Evolutionary conservation across 2,797 vertebrate genomes (phyloP).

Genomic region (Oreochromis grahami): DNA sequence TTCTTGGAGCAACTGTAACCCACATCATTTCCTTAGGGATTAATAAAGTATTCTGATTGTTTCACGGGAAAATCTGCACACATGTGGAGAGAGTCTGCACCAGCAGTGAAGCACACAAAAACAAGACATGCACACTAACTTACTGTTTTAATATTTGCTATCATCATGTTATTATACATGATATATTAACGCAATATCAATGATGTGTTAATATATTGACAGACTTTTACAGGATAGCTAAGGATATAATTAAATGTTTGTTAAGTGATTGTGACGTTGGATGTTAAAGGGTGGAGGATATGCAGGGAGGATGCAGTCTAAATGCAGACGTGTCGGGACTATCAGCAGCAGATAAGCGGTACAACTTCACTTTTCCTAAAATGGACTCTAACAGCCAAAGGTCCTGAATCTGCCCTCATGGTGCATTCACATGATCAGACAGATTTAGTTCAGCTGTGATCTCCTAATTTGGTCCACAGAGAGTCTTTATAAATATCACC

Average conservation of each 20-base stretch:
- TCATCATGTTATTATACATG: not conserved
- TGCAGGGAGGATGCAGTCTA: not conserved
- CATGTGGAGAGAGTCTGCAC: not conserved
- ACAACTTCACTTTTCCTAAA: slow-evolving; percentile 53
- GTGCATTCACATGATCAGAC: slow-evolving; percentile 25
- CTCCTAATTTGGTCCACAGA: slow-evolving; percentile 68
- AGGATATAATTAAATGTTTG: not conserved
- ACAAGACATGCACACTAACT: not conserved
- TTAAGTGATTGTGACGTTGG: not conserved
- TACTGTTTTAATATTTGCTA: not conserved
- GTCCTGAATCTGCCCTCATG: slow-evolving; percentile 64
- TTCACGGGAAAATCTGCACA: not conserved
- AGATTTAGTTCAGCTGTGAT: slow-evolving; percentile 29
- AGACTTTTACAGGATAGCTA: not conserved
- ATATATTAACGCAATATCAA: not conserved
- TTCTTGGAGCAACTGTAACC: too few relatives aligned
- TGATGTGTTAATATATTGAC: not conserved
- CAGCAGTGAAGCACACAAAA: not conserved
- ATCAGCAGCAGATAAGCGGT: slow-evolving; percentile 47
- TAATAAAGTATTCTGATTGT: too few relatives aligned
- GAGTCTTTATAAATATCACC: slow-evolving; percentile 51
- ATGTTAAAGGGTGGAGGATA: not conserved
- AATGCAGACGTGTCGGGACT: slow-evolving; percentile 38
- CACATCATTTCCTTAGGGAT: too few relatives aligned
- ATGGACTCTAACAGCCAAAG: slow-evolving; percentile 71